Evolutionary conservation across 2,888 invertebrate species (phyloP).

Genomic region (Hydropsyche betteni): DNA sequence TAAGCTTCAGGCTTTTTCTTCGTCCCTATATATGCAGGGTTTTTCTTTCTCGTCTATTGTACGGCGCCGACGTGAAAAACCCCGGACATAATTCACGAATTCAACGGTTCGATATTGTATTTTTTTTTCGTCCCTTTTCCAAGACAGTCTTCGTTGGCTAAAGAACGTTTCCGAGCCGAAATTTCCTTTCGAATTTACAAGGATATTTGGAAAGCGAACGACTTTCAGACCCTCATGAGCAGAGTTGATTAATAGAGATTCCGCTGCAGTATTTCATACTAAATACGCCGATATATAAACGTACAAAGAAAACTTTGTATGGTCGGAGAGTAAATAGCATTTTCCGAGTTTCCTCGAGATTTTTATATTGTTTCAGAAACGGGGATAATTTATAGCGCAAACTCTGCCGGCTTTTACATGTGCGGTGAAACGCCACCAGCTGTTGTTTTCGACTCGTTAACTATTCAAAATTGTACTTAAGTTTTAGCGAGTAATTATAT

Average conservation of each 20-base stretch:
- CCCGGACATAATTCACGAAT: slow-evolving; percentile 18
- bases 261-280: slow-evolving; percentile 25
- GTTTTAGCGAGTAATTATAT: too few species aligned
- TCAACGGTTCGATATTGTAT: not conserved
- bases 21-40: slow-evolving; percentile 3
- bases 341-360: too few species aligned
- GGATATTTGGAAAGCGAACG: too few species aligned
- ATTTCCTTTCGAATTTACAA: slow-evolving; percentile 2
- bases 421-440: not conserved
- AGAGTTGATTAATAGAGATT: slow-evolving; percentile 22
- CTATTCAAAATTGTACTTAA: slow-evolving; percentile 8
- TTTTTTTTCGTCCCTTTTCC: not conserved
- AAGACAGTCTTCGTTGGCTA: not conserved
- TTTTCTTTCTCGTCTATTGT: slow-evolving; percentile 20
- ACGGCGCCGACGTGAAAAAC: slow-evolving; percentile 26
- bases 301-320: too few species aligned
- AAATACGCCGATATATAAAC: slow-evolving; percentile 5
- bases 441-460: not conserved
- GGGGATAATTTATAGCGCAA: too few species aligned
- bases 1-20: slow-evolving; percentile 21
- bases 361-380: too few species aligned
- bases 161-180: too few species aligned
- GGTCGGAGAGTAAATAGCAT: too few species aligned
- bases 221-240: slow-evolving; percentile 10
- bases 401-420: too few species aligned